A percentile compares a stretch with the other conserved stretches of the same genome.
These are phyloP conservation scores for Amazona guildingii DNA, from an alignment of 2,113 vertebrate species.

Conservation along the genomic window DNA sequence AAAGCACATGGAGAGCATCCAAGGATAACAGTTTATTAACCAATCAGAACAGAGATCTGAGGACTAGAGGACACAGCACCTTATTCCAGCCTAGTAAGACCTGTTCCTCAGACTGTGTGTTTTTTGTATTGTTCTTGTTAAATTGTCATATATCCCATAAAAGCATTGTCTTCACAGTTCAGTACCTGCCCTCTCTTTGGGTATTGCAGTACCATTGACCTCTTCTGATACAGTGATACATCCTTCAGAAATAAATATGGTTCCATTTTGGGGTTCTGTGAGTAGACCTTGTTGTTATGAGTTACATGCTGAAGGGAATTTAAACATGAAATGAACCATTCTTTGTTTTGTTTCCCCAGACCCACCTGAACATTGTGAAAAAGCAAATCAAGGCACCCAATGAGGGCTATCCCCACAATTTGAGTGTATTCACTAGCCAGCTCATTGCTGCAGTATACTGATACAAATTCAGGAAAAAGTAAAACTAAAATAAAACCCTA, in stretches of 20 bases:
- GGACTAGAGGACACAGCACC: not conserved
- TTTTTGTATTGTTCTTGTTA: not conserved
- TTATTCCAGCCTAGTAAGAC: slow-evolving; percentile 16
- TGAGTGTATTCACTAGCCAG: not conserved
- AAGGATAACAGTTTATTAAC: not conserved
- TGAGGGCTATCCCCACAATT: not conserved
- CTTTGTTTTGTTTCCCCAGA: not conserved
- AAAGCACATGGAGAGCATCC: not conserved
- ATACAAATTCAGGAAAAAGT: not conserved
- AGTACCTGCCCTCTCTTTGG: not conserved
- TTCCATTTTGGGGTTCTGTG: not conserved
- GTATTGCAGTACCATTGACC: not conserved
- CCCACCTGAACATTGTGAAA: not conserved
- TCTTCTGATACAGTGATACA: not conserved
- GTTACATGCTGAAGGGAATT: not conserved
- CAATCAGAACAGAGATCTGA: not conserved
- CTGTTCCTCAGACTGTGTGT: not conserved
- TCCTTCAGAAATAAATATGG: not conserved
- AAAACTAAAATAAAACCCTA: not conserved
- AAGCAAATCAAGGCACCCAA: not conserved
- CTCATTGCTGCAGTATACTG: not conserved
- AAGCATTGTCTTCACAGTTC: not conserved
- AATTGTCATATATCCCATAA: not conserved
- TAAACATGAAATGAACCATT: not conserved
- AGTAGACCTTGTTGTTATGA: not conserved